A percentile compares a stretch with the other conserved stretches of the same genome.
These are phyloP conservation scores for Polylopha cassiicola DNA, from an alignment of 2,888 invertebrate species.

Conservation along the genomic window DNA sequence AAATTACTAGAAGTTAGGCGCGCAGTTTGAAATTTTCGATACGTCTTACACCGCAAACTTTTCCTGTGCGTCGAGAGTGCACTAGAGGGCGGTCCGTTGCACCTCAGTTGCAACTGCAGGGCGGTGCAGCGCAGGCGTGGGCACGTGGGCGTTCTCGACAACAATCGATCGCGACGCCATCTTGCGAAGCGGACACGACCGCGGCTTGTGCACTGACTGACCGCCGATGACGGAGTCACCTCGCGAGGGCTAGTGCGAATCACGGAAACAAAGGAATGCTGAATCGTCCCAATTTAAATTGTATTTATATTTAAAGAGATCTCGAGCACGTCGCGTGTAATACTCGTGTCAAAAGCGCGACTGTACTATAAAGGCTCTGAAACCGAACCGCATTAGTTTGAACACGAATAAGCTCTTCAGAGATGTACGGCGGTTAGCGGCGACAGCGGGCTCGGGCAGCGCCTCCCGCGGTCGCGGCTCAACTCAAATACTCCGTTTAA, in stretches of 20 bases:
- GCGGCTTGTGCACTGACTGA: no score
- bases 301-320: no score
- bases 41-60: constrained; percentile 1
- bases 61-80: constrained; percentile 12
- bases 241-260: no score
- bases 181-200: constrained; percentile 57
- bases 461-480: constrained; percentile 23
- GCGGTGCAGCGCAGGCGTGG: constrained; percentile 71
- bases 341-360: constrained; percentile 43
- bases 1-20: no score
- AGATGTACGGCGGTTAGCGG: constrained; percentile 54
- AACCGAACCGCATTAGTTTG: constrained; percentile 62
- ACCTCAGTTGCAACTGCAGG: constrained; percentile 55
- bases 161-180: constrained; percentile 72
- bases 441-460: constrained; percentile 43
- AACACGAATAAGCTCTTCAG: constrained; percentile 71
- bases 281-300: no score
- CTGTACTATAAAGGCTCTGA: constrained; percentile 46
- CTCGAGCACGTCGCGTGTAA: no score
- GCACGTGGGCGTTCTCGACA: constrained; percentile 61
- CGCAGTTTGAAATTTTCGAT: not conserved
- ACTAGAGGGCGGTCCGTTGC: constrained; percentile 48
- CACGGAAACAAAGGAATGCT: no score
- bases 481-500: constrained; percentile 29
- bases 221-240: no score